A percentile compares a stretch with the other conserved stretches of the same genome.
These are phyloP conservation scores for Motacilla alba DNA, from an alignment of 2,113 vertebrate genomes.

Conservation along the genomic window DNA sequence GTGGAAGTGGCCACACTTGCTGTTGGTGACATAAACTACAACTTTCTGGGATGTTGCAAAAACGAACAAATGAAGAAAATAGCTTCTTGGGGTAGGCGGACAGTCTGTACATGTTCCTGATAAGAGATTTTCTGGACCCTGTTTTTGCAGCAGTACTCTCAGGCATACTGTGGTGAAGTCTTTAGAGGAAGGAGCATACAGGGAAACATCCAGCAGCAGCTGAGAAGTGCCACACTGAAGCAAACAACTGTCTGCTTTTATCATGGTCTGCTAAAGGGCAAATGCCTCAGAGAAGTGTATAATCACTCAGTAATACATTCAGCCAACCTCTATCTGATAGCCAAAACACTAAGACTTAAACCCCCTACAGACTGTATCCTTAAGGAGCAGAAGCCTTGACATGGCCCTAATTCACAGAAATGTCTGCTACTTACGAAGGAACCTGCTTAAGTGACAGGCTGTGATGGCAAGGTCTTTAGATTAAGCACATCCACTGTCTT, in stretches of 20 bases:
- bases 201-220: not conserved
- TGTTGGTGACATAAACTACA: not conserved
- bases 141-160: not conserved
- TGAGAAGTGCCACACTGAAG: not conserved
- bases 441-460: not conserved
- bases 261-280: not conserved
- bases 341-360: not conserved
- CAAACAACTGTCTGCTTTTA: not conserved
- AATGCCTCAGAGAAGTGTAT: not conserved
- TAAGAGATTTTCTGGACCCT: not conserved
- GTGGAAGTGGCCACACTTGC: not conserved
- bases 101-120: not conserved
- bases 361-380: not conserved
- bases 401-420: not conserved
- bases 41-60: not conserved
- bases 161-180: not conserved
- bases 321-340: not conserved
- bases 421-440: not conserved
- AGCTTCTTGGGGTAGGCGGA: not conserved
- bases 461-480: not conserved
- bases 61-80: not conserved
- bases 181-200: not conserved
- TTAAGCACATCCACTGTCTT: not conserved
- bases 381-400: not conserved
- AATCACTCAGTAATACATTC: not conserved